Base-by-base conservation (phyloP, 2,888 invertebrate species). In the Stratiomys singularior region DNA sequence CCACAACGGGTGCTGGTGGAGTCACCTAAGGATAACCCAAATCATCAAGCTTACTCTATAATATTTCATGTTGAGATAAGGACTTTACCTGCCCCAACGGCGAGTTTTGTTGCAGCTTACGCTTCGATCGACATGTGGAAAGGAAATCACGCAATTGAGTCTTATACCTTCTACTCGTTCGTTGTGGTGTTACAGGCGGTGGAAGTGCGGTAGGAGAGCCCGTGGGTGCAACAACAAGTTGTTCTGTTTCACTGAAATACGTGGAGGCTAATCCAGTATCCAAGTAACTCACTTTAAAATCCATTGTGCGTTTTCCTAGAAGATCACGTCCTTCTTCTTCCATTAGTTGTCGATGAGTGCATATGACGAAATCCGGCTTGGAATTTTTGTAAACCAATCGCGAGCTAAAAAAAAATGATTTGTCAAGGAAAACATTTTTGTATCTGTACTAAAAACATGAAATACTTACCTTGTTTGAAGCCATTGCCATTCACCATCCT, bases 281-380 rank as follows among this genome's bases (percentile, higher is more conserved):
- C 83, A 98, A 90, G 88, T 99, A 99, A 86, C 98, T 98, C 1
- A 87, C 97, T 90, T 99, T 98, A 88, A 98, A 99, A 88, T 99
- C 98, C 95, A 98, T 98, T 5, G 98, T 99, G 81, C 99, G 91
- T 88, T 99, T 99, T 46, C 98, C 98, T 69, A 99, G 90, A 79
- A 99, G 89, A 88, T 99, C 99, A 81, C 97, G 92, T 13, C 99
- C 99, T 89, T 99, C 99, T 88, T 99, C 99, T 86, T 99, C 99
- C 99, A 99, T 99, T 67, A 99, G 91, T 79, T 99, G 97, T 81
- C 99, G 91, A 89, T 99, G 99, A 60, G 99, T 99, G 88, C 98
- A 97, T 83, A 99, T 98, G 81, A 99, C 98, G 87, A 98, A 98
- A 87, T 99, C 99, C 0, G 99, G 98, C 87, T 99, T 99, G 81